These are phyloP conservation scores for Motacilla alba DNA, from an alignment of 2,113 vertebrate species.

Conservation along the genomic window DNA sequence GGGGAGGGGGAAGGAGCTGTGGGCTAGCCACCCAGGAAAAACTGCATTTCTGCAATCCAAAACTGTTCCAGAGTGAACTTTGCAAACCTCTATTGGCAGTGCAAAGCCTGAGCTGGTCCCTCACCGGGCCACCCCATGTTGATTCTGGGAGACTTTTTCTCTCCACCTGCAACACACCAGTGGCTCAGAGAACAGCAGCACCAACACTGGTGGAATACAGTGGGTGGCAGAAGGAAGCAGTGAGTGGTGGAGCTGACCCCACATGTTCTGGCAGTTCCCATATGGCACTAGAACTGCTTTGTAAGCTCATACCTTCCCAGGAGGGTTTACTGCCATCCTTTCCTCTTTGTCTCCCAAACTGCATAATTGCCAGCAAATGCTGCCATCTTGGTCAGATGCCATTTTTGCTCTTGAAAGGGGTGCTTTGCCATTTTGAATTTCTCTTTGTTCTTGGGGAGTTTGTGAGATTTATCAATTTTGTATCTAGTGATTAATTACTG, in stretches of 20 bases:
- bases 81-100: background rate
- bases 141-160: background rate
- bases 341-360: rapidly evolving
- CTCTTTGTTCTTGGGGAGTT: background rate
- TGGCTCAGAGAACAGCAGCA: background rate
- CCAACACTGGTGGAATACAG: background rate
- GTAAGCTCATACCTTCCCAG: background rate
- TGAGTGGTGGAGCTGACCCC: rapidly evolving
- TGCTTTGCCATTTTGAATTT: background rate
- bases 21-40: background rate
- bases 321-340: background rate
- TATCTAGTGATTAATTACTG: background rate
- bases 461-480: background rate
- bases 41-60: background rate
- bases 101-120: background rate
- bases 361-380: rapidly evolving
- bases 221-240: rapidly evolving
- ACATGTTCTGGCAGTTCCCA: background rate
- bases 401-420: background rate
- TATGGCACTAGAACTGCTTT: background rate
- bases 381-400: background rate
- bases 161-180: background rate
- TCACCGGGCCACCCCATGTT: rapidly evolving
- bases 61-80: background rate
- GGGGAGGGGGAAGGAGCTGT: background rate